These are phyloP conservation scores for Dasysyrphus albostriatus DNA, from an alignment of 2,888 invertebrate genomes.

Conservation along the genomic window DNA sequence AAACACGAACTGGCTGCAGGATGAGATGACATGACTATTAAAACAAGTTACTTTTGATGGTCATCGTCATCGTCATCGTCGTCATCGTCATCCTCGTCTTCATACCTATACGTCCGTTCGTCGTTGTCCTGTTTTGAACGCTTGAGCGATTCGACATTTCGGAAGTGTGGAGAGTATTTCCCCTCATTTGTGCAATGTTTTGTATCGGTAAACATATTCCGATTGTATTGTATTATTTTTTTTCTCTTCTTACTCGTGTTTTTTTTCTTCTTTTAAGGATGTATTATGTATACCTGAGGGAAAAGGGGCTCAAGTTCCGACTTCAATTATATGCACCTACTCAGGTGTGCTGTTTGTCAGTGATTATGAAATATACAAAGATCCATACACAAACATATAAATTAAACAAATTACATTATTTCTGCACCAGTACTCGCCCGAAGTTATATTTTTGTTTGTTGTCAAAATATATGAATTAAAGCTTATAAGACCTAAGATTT, in stretches of 20 bases:
- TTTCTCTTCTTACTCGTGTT: background rate
- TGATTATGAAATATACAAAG: conserved; percentile 29
- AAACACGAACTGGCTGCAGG: conserved; percentile 30
- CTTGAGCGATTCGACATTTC: conserved; percentile 70
- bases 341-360: conserved; percentile 43
- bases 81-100: too few species aligned
- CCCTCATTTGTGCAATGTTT: conserved; percentile 41
- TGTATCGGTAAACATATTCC: conserved; percentile 7
- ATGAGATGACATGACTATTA: conserved; percentile 71
- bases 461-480: too few species aligned
- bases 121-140: conserved; percentile 63
- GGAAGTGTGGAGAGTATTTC: conserved; percentile 65
- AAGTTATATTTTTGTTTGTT: too few species aligned
- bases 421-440: background rate
- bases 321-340: conserved; percentile 10
- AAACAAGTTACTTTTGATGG: conserved; percentile 66
- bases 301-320: conserved; percentile 45
- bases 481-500: too few species aligned
- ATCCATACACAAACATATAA: background rate
- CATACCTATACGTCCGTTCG: too few species aligned
- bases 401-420: background rate
- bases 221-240: conserved; percentile 11
- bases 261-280: conserved; percentile 26
- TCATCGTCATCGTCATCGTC: conserved; percentile 3
- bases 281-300: background rate